Percentiles rank a stretch among this genome's conserved stretches.
phyloP scores from a whole-genome alignment of 1,140 invertebrate species.

The Parasteatoda tepidariorum region DNA sequence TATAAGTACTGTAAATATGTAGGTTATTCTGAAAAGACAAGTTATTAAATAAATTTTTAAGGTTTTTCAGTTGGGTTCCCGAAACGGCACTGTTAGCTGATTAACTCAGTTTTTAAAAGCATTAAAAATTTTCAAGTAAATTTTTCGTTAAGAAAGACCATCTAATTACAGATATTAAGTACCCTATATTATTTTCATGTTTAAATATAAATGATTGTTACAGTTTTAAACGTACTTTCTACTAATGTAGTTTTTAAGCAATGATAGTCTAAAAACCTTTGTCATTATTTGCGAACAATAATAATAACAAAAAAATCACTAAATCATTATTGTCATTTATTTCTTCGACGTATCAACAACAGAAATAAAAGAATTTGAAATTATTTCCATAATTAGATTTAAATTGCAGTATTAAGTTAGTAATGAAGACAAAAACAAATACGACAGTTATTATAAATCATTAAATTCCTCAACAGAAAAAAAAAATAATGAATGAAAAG shows the following conservation, averaged over 20 bases:
- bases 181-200: too few relatives aligned
- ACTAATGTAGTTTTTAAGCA: neutral
- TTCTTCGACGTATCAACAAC: neutral
- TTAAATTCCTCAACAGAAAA: neutral
- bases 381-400: constrained; percentile 7
- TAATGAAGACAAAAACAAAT: neutral
- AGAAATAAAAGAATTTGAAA: neutral
- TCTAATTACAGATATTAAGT: too few relatives aligned
- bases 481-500: neutral
- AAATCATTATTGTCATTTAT: neutral
- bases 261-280: neutral
- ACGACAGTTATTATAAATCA: neutral
- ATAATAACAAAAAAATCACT: neutral
- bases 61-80: too few relatives aligned
- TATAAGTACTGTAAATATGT: too few relatives aligned
- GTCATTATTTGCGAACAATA: neutral
- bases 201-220: too few relatives aligned
- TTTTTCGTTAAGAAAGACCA: too few relatives aligned
- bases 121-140: too few relatives aligned
- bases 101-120: too few relatives aligned
- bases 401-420: neutral
- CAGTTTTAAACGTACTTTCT: neutral
- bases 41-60: too few relatives aligned
- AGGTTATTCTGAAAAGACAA: too few relatives aligned
- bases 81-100: too few relatives aligned